These are phyloP conservation scores for Thymelicus sylvestris DNA, from an alignment of 2,888 invertebrate species.

Conservation along the genomic window DNA sequence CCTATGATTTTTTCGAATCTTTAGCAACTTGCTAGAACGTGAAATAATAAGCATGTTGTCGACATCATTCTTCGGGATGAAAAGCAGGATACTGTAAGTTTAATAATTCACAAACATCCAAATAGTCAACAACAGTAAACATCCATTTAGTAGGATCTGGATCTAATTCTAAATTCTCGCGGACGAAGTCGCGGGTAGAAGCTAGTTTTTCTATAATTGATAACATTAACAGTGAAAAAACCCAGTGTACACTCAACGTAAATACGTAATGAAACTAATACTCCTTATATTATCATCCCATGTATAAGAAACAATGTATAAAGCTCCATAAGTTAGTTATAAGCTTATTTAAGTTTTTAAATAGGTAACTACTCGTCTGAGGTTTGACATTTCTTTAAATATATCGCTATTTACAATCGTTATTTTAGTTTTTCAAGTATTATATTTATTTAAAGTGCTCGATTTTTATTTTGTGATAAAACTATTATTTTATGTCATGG, in stretches of 20 bases:
- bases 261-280: background rate
- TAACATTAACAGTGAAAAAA: background rate
- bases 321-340: background rate
- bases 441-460: conserved; percentile 12
- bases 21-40: too few species aligned
- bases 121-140: too few species aligned
- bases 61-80: too few species aligned
- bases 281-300: background rate
- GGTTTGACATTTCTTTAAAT: conserved; percentile 5
- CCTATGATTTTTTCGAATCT: too few species aligned
- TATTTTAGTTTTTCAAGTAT: conserved; percentile 19
- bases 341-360: conserved; percentile 2
- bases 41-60: too few species aligned
- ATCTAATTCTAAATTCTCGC: too few species aligned
- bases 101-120: too few species aligned
- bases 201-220: too few species aligned
- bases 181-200: too few species aligned
- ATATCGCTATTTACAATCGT: conserved; percentile 17
- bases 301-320: conserved; percentile 2
- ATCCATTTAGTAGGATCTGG: too few species aligned
- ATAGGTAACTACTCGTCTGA: conserved; percentile 6
- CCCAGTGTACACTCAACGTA: background rate
- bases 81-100: too few species aligned
- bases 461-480: conserved; percentile 11
- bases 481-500: background rate